Conservation (phyloP, 2,113 vertebrate genomes). For the Piprites chloris region DNA sequence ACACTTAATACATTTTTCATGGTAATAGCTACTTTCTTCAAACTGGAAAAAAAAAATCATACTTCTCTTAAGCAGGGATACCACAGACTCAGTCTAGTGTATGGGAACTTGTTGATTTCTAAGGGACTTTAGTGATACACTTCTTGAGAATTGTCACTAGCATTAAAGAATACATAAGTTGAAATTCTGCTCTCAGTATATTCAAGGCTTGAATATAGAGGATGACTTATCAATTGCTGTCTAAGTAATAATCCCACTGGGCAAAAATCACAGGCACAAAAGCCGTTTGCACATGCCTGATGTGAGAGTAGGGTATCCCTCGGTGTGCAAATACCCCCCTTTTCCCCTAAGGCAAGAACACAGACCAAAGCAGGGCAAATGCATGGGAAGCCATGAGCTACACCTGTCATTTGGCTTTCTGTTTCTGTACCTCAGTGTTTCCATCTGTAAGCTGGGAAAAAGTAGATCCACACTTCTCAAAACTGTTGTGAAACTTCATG, state of each 20-base stretch:
- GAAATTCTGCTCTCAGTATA: not conserved
- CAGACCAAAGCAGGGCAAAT: not conserved
- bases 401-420: not conserved
- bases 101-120: not conserved
- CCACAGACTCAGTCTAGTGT: not conserved
- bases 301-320: not conserved
- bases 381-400: not conserved
- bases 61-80: not conserved
- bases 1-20: not conserved
- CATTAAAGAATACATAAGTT: not conserved
- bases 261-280: not conserved
- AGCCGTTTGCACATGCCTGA: not conserved
- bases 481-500: not conserved
- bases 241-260: not conserved
- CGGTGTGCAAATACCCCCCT: not conserved
- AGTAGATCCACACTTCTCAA: not conserved
- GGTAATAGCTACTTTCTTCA: not conserved
- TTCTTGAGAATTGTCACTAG: not conserved
- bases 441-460: not conserved
- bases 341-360: not conserved
- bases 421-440: not conserved
- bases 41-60: not conserved
- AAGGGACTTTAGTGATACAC: not conserved
- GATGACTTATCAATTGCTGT: not conserved
- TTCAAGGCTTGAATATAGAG: not conserved